Evolutionary conservation across 2,113 vertebrate genomes (phyloP).

Genomic region (Lamprotornis superbus): DNA sequence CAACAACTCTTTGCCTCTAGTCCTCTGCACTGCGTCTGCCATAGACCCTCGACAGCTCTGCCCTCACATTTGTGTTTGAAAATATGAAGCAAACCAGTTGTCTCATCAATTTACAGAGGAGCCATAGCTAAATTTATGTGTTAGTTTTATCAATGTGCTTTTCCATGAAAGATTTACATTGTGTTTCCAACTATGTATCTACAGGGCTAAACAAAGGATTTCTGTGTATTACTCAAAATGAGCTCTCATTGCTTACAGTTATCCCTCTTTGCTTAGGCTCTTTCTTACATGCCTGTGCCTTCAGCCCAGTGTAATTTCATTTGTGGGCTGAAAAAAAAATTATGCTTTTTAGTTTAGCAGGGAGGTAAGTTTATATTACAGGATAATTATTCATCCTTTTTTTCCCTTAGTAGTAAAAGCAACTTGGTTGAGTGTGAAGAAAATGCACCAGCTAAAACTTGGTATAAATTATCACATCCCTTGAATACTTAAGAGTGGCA

Average conservation of each 20-base stretch:
- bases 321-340: slow-evolving; percentile 1
- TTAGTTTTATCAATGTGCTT: slow-evolving; percentile 31
- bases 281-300: background rate
- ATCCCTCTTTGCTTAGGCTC: slow-evolving; percentile 25
- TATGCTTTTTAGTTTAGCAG: slow-evolving; percentile 9
- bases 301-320: slow-evolving; percentile 49
- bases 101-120: slow-evolving; percentile 30
- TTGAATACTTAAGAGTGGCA: slow-evolving; percentile 8
- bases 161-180: slow-evolving; percentile 47
- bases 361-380: background rate
- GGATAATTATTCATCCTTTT: slow-evolving; percentile 14
- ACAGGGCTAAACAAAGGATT: slow-evolving; percentile 66
- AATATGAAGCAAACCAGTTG: slow-evolving; percentile 26
- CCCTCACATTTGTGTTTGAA: background rate
- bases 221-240: slow-evolving; percentile 58
- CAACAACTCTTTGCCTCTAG: background rate
- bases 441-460: background rate
- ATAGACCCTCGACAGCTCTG: background rate
- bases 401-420: background rate
- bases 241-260: slow-evolving; percentile 55
- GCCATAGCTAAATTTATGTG: slow-evolving; percentile 25
- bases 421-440: background rate
- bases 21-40: background rate
- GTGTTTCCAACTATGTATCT: slow-evolving; percentile 48
- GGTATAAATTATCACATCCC: background rate